Conservation (phyloP, 92 coral and sea anemone species). For the Phymanthus crucifer region DNA sequence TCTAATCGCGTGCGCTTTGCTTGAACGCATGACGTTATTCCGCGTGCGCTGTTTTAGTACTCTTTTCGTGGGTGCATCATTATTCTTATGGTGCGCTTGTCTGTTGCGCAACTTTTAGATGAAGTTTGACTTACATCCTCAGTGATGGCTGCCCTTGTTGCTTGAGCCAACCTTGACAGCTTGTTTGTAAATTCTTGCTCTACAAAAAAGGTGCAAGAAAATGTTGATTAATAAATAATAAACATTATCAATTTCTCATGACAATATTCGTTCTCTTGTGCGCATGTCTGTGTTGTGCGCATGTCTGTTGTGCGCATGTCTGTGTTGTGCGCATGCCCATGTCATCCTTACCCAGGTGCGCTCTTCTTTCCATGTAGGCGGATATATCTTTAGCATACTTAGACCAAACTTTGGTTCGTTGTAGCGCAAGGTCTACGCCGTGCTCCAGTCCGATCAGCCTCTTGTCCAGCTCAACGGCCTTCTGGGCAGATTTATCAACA, state of each 20-base stretch:
- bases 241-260: no score
- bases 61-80: no score
- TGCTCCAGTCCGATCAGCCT: constrained; percentile 73
- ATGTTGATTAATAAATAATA: no score
- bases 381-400: constrained; percentile 96
- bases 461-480: constrained; percentile 83
- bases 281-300: no score
- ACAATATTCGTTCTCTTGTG: no score
- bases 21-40: no score
- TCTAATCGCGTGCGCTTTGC: no score
- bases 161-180: constrained; percentile 78
- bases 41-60: no score
- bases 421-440: constrained; percentile 88
- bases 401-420: constrained; percentile 96
- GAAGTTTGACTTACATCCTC: constrained; percentile 65
- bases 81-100: no score
- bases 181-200: constrained; percentile 89
- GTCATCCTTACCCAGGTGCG: constrained; percentile 78
- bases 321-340: background rate
- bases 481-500: constrained; percentile 78
- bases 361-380: constrained; percentile 86
- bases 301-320: no score
- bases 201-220: constrained; percentile 12
- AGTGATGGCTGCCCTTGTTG: constrained; percentile 77
- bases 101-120: no score